Evolutionary conservation across 2,888 invertebrate genomes (phyloP), one percentile per base, ranked within the genome.

Genomic region (Eupeodes luniger): DNA sequence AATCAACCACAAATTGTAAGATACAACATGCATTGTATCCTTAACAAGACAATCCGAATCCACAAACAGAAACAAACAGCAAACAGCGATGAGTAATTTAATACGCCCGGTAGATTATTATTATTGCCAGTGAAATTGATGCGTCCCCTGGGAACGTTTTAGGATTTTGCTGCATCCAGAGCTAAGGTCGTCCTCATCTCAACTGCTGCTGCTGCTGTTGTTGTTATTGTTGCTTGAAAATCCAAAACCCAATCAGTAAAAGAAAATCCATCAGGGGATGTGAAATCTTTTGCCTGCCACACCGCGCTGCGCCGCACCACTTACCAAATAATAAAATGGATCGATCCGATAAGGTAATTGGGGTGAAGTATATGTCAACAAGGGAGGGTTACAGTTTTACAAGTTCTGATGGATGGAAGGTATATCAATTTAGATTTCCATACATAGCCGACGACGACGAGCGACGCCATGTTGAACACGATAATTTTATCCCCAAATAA

Each of bases 11-110:
- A 88, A 85, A 88, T 81, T 78, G 78, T 75, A 14, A 69, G 55
- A 69, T 19, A 69, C 40, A 69, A 47, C 12, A 47, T 47, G 12
- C 47, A 47, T 81, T 88, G 81, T 85, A 70, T 84, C 78, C 88
- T 92, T 92, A 92, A 92, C 92, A 92, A 92, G 92, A 92, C 92
- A 92, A 92, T 92, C 92, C 92, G 92, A 92, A 92, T 92, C 92
- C 92, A 92, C n/a, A 67, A 44, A 36, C n/a, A 10, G 19, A 57
- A 5, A 27, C 57, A 19, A 16, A 19, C 27, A 51, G n/a, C 14
- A n/a, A 51, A 55, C 9, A 40, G 92, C 92, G 92, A 92, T 76
- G 92, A 92, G 92, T 92, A 93, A 92, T 92, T 92, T 93, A 92
- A 93, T 92, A 92, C 85, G 84, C 67, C 77, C 75, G 81, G 84